Evolutionary conservation across 1,140 invertebrate genomes (phyloP).

Genomic region (Trichonephila clavata): DNA sequence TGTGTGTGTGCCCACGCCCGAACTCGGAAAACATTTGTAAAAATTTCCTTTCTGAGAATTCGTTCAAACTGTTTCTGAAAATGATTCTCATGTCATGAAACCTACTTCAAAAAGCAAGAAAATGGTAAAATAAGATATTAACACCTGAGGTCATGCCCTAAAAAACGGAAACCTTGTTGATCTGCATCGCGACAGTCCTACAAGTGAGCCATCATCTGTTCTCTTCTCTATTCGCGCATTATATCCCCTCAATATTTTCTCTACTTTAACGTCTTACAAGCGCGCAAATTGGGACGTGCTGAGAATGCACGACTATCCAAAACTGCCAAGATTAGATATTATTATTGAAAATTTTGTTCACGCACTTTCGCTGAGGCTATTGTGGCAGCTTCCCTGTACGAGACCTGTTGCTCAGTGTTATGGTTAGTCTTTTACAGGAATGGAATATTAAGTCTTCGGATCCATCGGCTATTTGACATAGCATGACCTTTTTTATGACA

Average conservation of each 20-base stretch:
- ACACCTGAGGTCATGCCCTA: background rate
- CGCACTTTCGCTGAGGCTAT: background rate
- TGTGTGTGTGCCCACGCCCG: background rate
- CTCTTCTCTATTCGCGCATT: background rate
- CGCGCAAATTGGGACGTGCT: background rate
- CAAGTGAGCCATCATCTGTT: background rate
- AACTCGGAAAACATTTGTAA: background rate
- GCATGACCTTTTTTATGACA: no score
- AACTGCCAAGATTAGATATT: background rate
- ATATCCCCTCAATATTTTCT: background rate
- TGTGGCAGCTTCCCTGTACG: background rate
- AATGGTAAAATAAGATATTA: background rate
- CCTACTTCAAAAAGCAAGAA: background rate
- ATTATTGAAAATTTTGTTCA: background rate
- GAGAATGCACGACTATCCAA: background rate
- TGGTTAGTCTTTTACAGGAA: background rate
- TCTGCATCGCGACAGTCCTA: background rate
- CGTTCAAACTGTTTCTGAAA: background rate
- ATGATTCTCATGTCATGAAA: background rate
- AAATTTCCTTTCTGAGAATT: background rate
- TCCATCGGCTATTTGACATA: no score
- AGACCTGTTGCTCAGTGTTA: background rate
- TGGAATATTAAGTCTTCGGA: no score
- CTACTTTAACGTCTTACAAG: background rate
- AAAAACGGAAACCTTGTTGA: background rate